Base-by-base conservation (phyloP, 2,888 invertebrate genomes). In the Plebejus melissa region DNA sequence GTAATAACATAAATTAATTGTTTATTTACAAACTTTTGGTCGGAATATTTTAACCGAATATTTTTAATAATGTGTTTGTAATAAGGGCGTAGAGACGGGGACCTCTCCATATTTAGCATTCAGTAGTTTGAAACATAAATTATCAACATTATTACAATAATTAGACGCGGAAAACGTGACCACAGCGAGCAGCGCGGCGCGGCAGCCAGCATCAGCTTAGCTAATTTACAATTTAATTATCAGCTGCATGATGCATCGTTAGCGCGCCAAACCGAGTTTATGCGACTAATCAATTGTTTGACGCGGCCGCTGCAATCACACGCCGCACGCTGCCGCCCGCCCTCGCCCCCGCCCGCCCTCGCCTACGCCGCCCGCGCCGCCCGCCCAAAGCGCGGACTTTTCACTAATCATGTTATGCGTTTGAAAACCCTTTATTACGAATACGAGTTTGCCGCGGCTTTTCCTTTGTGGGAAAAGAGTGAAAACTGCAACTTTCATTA, bases 271-370 rank as follows among this genome's bases (percentile, higher is more conserved):
- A 93, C 93, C 90, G 89, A 93, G 91, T 93, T 93, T 93, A 93
- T 92, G 91, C 91, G 89, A 92, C 93, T 93, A 93, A 93, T 93
- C 93, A 93, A 93, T 93, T 93, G 93, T 93, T 93, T 93, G 93
- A 92, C 91, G 92, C 90, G 91, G 90, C 90, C 90, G 85, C 82
- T 82, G 91, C 92, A 93, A 93, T 93, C 93, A 93, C 90, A 90
- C 86, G 87, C 87, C 84, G 82, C 82, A 79, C 80, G 78, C 69
- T 77, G 78, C 79, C 77, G 79, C 77, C 79, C 77, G 78, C 78
- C 77, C 76, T 76, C 77, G 83, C 82, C 80, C 80, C 82, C 82
- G 82, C 82, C 81, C 83, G 80, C 79, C 79, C 36, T 22, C 78
- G 70, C 76, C 74, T 75, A 57, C 77, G 76, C 75, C 71, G 74